phyloP scores from a whole-genome alignment of 2,797 vertebrate species.

The Yasuhikotakia modesta region DNA sequence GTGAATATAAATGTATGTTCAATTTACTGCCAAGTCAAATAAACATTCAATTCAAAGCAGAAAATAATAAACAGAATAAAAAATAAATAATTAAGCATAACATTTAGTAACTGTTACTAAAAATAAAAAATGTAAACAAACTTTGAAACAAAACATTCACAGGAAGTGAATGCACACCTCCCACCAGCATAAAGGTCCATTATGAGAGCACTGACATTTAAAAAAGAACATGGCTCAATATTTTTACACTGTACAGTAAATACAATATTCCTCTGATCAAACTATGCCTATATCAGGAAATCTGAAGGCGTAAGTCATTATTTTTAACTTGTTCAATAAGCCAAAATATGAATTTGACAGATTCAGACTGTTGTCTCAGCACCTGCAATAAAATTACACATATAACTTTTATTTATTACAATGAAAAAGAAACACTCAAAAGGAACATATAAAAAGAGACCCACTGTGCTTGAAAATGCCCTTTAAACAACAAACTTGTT shows the following conservation, averaged over 20 bases:
- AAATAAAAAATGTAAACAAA: conserved; percentile 79
- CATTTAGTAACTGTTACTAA: conserved; percentile 66
- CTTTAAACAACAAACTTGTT: conserved; percentile 83
- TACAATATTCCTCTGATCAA: not conserved
- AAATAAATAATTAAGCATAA: conserved; percentile 73
- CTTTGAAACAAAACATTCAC: conserved; percentile 56
- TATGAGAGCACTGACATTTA: conserved; percentile 12
- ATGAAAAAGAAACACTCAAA: not conserved
- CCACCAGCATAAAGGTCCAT: conserved; percentile 16
- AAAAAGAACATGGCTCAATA: conserved; percentile 21
- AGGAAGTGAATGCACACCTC: conserved; percentile 1
- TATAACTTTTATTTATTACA: not conserved
- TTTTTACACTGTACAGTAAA: conserved; percentile 50
- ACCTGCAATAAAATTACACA: conserved; percentile 34
- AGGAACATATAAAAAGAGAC: conserved; percentile 55
- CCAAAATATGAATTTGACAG: conserved; percentile 77
- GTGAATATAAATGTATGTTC: conserved; percentile 21
- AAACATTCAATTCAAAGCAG: conserved; percentile 71
- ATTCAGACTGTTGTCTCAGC: conserved; percentile 4
- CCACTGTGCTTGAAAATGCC: conserved; percentile 57
- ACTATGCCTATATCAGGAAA: conserved; percentile 1
- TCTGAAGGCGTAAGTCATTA: not conserved
- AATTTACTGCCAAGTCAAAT: conserved; percentile 59
- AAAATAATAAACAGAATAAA: conserved; percentile 32
- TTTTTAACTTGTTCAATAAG: not conserved